These are phyloP conservation scores for Metacarcinus magister DNA, from an alignment of 2,888 invertebrate species.

Conservation along the genomic window DNA sequence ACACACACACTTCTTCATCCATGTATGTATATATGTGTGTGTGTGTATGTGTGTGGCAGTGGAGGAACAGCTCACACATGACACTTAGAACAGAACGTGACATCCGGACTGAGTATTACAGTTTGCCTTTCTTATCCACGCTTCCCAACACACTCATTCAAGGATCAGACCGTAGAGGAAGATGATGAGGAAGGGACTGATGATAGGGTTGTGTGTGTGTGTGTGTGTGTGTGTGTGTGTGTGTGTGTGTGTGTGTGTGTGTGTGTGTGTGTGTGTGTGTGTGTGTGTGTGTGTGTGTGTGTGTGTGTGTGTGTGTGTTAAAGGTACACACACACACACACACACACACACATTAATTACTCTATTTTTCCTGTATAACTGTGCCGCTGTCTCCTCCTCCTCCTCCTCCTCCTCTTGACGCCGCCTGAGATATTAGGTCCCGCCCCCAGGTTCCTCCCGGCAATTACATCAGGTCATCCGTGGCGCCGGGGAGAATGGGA, in stretches of 20 bases:
- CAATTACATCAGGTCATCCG: constrained; percentile 33
- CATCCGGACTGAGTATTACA: background rate
- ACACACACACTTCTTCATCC: background rate
- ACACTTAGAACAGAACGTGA: background rate
- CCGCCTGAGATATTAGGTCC: background rate
- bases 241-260: no score
- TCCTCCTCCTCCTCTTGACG: background rate
- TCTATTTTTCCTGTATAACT: background rate
- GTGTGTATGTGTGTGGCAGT: no score
- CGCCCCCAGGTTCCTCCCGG: background rate
- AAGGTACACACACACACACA: background rate
- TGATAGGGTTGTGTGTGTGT: background rate
- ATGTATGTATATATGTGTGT: no score
- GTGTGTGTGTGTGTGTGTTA: background rate
- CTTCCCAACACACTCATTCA: background rate
- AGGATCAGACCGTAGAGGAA: background rate
- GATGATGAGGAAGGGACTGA: background rate
- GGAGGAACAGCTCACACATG: background rate
- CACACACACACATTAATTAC: background rate
- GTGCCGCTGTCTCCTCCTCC: background rate
- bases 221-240: no score
- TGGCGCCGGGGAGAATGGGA: constrained; percentile 21
- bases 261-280: no score
- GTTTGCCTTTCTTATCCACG: no score
- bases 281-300: no score